These are phyloP conservation scores for Girardia tigrina DNA, from an alignment of 2,888 invertebrate species.

Conservation along the genomic window DNA sequence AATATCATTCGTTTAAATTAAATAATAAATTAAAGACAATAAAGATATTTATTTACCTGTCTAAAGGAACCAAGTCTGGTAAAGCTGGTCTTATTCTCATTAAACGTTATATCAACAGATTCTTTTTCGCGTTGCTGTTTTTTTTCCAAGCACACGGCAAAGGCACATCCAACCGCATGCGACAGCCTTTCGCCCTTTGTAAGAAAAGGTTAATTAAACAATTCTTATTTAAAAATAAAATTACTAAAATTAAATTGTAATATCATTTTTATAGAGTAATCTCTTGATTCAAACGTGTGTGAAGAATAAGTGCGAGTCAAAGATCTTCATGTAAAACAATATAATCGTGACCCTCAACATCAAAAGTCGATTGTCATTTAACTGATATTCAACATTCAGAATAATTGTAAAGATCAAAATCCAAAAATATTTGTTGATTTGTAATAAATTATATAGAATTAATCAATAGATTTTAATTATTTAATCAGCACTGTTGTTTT, in stretches of 20 bases:
- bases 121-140: conserved; percentile 94
- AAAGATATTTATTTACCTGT: conserved; percentile 39
- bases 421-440: too few relatives aligned
- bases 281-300: too few relatives aligned
- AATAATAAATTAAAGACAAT: neutral
- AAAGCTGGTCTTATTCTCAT: conserved; percentile 59
- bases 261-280: too few relatives aligned
- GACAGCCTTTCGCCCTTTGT: conserved; percentile 78
- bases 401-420: too few relatives aligned
- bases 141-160: conserved; percentile 88
- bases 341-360: too few relatives aligned
- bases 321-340: too few relatives aligned
- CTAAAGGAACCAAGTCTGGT: conserved; percentile 81
- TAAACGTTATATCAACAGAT: conserved; percentile 52
- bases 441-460: too few relatives aligned
- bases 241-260: neutral
- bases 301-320: too few relatives aligned
- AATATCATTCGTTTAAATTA: neutral
- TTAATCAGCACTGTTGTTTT: too few relatives aligned
- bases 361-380: too few relatives aligned
- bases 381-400: too few relatives aligned
- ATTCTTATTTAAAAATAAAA: neutral
- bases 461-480: too few relatives aligned
- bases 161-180: conserved; percentile 97
- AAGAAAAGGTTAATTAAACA: neutral